Conservation (phyloP, 1,140 invertebrate species). For the Trichonephila inaurata region DNA sequence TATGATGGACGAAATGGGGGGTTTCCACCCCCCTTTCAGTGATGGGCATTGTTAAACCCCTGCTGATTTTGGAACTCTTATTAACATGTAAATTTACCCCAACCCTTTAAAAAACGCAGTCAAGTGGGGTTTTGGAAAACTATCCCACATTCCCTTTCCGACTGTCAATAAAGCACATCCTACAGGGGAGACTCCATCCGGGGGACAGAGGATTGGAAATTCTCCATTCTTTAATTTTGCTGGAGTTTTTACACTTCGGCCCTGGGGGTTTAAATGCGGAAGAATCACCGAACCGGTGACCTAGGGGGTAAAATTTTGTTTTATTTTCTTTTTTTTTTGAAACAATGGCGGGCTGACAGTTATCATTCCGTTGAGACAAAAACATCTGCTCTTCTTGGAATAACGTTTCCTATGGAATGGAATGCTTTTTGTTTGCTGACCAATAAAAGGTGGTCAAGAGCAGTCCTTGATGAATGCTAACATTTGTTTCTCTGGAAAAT, state of each 20-base stretch:
- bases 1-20: not conserved
- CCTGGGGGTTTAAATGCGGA: slow-evolving; percentile 30
- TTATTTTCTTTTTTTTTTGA: slow-evolving; percentile 8
- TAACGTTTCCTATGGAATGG: not conserved
- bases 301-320: slow-evolving; percentile 55
- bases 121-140: not conserved
- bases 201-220: slow-evolving; percentile 39
- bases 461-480: no score
- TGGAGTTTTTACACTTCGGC: slow-evolving; percentile 45
- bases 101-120: slow-evolving; percentile 14
- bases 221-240: slow-evolving; percentile 27
- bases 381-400: slow-evolving; percentile 6
- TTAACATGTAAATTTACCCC: slow-evolving; percentile 58
- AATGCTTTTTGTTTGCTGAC: no score
- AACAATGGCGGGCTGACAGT: slow-evolving; percentile 44
- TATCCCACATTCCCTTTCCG: slow-evolving; percentile 30
- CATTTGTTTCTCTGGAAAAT: no score
- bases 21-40: slow-evolving; percentile 17
- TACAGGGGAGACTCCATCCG: not conserved
- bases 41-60: not conserved
- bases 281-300: slow-evolving; percentile 50
- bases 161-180: slow-evolving; percentile 61
- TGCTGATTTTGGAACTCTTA: not conserved
- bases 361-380: slow-evolving; percentile 15
- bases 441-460: no score